A percentile compares a stretch with the other conserved stretches of the same genome.
phyloP scores from a whole-genome alignment of 2,888 invertebrate genomes.

The Augiades crinisus region DNA sequence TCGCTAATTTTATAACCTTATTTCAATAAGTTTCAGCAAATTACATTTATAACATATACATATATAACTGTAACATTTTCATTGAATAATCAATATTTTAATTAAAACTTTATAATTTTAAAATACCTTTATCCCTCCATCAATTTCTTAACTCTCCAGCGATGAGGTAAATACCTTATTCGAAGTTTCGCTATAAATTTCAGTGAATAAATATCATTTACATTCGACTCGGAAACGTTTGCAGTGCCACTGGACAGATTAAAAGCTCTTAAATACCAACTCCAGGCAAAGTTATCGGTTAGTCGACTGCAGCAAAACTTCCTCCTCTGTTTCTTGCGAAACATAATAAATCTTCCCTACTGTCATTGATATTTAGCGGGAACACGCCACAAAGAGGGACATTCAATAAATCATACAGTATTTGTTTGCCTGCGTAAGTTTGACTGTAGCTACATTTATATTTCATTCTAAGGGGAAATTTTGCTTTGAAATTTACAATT shows the following conservation, averaged over 20 bases:
- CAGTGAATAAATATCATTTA: conserved; percentile 41
- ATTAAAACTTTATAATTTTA: too few relatives aligned
- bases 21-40: too few relatives aligned
- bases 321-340: conserved; percentile 55
- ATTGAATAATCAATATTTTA: too few relatives aligned
- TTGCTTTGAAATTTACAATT: too few relatives aligned
- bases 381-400: conserved; percentile 51
- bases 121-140: too few relatives aligned
- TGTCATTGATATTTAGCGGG: conserved; percentile 76
- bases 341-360: conserved; percentile 75
- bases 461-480: too few relatives aligned
- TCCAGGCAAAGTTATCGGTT: conserved; percentile 59
- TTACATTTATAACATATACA: too few relatives aligned
- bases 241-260: conserved; percentile 51
- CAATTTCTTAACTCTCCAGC: not conserved
- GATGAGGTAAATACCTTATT: conserved; percentile 14
- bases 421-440: conserved; percentile 46
- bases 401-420: conserved; percentile 68
- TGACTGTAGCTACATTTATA: not conserved
- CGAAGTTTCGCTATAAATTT: conserved; percentile 37
- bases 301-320: conserved; percentile 65
- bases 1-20: too few relatives aligned
- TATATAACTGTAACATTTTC: too few relatives aligned
- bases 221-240: conserved; percentile 41
- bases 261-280: conserved; percentile 59